These are phyloP conservation scores for Plectrocnemia conspersa DNA, from an alignment of 1,140 invertebrate genomes.

Conservation along the genomic window DNA sequence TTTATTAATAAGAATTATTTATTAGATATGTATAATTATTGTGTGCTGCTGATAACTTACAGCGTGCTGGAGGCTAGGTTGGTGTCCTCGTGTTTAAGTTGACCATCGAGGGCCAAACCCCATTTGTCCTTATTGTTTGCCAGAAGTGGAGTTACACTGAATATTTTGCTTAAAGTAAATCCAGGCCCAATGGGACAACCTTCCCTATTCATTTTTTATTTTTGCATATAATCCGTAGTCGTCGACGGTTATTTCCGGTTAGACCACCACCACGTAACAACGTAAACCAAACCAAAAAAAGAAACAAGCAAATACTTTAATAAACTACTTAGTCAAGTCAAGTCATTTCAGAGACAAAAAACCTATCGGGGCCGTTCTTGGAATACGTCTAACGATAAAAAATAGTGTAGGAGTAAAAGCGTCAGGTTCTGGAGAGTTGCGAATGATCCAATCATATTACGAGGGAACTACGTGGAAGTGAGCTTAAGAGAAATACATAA, in stretches of 20 bases:
- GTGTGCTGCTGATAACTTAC: conserved; percentile 52
- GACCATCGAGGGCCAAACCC: conserved; percentile 95
- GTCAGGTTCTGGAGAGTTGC: conserved; percentile 27
- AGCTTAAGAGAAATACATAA: conserved; percentile 25
- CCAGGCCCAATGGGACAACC: conserved; percentile 96
- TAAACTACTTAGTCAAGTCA: conserved; percentile 23
- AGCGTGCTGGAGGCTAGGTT: conserved; percentile 91
- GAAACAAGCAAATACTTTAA: conserved; percentile 36
- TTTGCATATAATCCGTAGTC: background rate
- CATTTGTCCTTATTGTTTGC: conserved; percentile 99
- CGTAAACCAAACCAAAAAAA: conserved; percentile 37
- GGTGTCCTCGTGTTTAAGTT: conserved; percentile 99
- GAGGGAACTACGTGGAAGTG: conserved; percentile 28
- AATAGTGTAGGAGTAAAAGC: conserved; percentile 12
- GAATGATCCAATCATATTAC: conserved; percentile 21
- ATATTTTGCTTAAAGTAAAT: conserved; percentile 97
- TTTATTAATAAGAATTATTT: no score
- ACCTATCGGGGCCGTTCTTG: background rate
- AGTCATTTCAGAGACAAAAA: background rate
- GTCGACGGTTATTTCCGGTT: conserved; percentile 1
- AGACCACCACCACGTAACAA: conserved; percentile 35
- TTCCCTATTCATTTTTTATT: conserved; percentile 60
- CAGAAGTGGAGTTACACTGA: conserved; percentile 88
- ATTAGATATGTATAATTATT: no score
- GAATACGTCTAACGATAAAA: conserved; percentile 9